Conservation (phyloP, 2,888 invertebrate species). For the Heliconius charithonia region DNA sequence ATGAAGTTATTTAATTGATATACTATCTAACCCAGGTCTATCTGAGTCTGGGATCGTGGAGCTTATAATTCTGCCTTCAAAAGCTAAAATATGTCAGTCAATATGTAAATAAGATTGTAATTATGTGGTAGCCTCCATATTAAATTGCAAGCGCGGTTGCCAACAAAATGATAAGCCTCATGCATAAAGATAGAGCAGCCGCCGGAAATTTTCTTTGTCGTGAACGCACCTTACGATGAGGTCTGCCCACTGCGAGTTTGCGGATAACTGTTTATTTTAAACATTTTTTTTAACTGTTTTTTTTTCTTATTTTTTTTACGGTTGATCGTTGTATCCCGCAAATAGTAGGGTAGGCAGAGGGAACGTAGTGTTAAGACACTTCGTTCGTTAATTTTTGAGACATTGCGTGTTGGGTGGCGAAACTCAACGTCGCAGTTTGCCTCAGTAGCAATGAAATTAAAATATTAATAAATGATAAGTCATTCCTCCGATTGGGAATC, state of each 20-base stretch:
- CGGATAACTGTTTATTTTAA: slow-evolving; percentile 30
- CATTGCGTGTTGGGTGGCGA: too few species aligned
- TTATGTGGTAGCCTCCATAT: slow-evolving; percentile 65
- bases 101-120: slow-evolving; percentile 54
- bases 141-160: slow-evolving; percentile 64
- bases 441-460: too few species aligned
- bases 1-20: slow-evolving; percentile 47
- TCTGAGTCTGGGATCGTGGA: slow-evolving; percentile 41
- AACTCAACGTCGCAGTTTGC: too few species aligned
- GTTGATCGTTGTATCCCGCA: too few species aligned
- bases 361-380: too few species aligned
- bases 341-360: too few species aligned
- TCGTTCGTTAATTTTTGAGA: too few species aligned
- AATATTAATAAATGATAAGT: too few species aligned
- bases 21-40: slow-evolving; percentile 42
- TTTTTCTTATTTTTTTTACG: too few species aligned
- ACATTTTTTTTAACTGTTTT: slow-evolving; percentile 15
- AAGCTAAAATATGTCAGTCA: slow-evolving; percentile 46
- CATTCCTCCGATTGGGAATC: too few species aligned
- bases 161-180: slow-evolving; percentile 74
- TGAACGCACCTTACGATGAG: slow-evolving; percentile 44
- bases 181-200: slow-evolving; percentile 67
- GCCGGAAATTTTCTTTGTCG: slow-evolving; percentile 64
- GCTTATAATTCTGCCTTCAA: slow-evolving; percentile 45
- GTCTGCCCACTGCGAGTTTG: slow-evolving; percentile 16